Evolutionary conservation across 1,140 invertebrate genomes (phyloP).

Genomic region (Listronotus bonariensis): DNA sequence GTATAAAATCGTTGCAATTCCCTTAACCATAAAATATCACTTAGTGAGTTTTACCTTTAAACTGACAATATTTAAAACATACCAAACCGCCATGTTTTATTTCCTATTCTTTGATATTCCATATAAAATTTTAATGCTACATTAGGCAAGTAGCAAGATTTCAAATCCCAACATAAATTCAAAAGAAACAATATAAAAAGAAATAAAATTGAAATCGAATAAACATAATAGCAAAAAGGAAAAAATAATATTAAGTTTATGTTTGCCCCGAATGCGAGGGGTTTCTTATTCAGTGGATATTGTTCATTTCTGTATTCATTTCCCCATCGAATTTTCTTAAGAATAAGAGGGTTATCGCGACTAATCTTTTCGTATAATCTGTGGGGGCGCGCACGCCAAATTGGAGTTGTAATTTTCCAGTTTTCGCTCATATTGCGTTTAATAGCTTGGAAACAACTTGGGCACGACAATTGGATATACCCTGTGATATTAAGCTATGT

Average conservation of each 20-base stretch:
- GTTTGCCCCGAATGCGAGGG: conserved; percentile 6
- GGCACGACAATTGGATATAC: conserved; percentile 7
- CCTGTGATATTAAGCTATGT: conserved; percentile 10
- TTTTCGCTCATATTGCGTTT: conserved; percentile 31
- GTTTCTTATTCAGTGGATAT: conserved; percentile 30
- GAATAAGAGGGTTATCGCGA: conserved; percentile 28
- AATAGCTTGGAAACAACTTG: conserved; percentile 22
- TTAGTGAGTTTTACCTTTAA: no score
- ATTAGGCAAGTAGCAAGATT: no score
- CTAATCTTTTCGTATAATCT: conserved; percentile 32
- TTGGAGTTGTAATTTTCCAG: conserved; percentile 32
- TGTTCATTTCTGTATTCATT: conserved; percentile 27
- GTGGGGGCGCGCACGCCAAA: conserved; percentile 18
- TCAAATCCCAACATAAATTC: no score
- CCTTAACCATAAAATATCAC: no score
- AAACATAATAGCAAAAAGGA: neutral
- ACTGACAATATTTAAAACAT: no score
- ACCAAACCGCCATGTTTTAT: no score
- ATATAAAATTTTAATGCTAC: no score
- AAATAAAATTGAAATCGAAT: conserved; percentile 1
- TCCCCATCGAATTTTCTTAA: conserved; percentile 32
- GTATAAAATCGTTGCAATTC: no score
- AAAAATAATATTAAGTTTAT: conserved; percentile 3
- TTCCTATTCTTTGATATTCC: no score
- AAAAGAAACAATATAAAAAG: neutral